Conservation (phyloP, 2,113 vertebrate genomes). For the Ciconia stormi region DNA sequence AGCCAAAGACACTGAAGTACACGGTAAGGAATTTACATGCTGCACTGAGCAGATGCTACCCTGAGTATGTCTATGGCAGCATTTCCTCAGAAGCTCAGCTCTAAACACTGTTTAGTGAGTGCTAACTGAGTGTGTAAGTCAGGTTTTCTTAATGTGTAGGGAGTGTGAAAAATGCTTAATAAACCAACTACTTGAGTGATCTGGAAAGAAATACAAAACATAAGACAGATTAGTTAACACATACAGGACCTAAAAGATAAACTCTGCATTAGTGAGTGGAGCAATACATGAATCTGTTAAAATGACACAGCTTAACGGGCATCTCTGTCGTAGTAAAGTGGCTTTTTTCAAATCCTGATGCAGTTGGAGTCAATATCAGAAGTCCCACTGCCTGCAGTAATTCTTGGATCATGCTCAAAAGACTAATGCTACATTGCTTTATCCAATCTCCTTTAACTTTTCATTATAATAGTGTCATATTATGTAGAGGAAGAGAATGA, state of each 20-base stretch:
- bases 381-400: neutral
- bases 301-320: neutral
- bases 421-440: neutral
- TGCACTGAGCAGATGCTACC: neutral
- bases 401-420: neutral
- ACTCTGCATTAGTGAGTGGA: neutral
- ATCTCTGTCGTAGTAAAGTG: neutral
- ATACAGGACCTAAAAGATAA: neutral
- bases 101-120: neutral
- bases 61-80: neutral
- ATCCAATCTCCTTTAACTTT: slow-evolving; percentile 18
- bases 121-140: neutral
- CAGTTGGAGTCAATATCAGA: neutral
- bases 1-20: neutral
- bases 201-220: neutral
- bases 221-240: neutral
- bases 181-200: neutral
- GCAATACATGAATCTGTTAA: neutral
- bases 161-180: neutral
- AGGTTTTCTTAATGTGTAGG: neutral
- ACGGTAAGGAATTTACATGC: neutral
- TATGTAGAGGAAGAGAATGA: slow-evolving; percentile 53
- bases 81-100: neutral
- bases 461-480: neutral
- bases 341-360: slow-evolving; percentile 29